These are phyloP conservation scores for Drosophila seclusa DNA, from an alignment of 2,888 invertebrate genomes.

Conservation along the genomic window DNA sequence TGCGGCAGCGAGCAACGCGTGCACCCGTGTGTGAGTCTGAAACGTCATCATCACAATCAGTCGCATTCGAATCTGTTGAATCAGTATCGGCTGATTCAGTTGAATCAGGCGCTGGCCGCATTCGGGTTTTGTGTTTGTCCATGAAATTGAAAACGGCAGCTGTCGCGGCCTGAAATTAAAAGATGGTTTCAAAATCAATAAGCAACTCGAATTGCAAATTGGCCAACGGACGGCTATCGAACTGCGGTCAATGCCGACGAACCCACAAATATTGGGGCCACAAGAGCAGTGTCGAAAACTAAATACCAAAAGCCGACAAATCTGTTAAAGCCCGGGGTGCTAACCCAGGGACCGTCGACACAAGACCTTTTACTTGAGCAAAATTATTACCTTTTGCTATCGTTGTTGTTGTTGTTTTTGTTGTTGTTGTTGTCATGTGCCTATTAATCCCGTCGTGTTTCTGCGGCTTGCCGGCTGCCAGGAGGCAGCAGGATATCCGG, in stretches of 20 bases:
- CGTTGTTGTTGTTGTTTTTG: conserved; percentile 19
- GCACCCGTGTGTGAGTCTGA: not conserved
- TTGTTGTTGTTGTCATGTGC: conserved; percentile 27
- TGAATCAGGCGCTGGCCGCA: conserved; percentile 7
- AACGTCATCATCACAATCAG: conserved; percentile 23
- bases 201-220: conserved; percentile 43
- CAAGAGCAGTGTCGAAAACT: conserved; percentile 24
- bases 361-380: conserved; percentile 38
- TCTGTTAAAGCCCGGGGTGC: conserved; percentile 60
- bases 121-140: conserved; percentile 48
- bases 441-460: conserved; percentile 54
- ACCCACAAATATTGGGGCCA: not conserved
- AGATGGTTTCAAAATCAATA: conserved; percentile 56
- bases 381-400: conserved; percentile 17
- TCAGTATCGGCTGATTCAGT: conserved; percentile 18
- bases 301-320: conserved; percentile 53
- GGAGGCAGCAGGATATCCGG: conserved; percentile 64
- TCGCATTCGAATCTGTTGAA: conserved; percentile 7
- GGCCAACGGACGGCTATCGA: conserved; percentile 22
- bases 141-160: conserved; percentile 64
- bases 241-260: conserved; percentile 9
- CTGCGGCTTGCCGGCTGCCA: conserved; percentile 24
- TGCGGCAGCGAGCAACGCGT: conserved; percentile 6
- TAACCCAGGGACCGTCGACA: conserved; percentile 13
- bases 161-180: conserved; percentile 60